Conservation (phyloP, 2,888 invertebrate species). For the Calameuta filiformis region DNA sequence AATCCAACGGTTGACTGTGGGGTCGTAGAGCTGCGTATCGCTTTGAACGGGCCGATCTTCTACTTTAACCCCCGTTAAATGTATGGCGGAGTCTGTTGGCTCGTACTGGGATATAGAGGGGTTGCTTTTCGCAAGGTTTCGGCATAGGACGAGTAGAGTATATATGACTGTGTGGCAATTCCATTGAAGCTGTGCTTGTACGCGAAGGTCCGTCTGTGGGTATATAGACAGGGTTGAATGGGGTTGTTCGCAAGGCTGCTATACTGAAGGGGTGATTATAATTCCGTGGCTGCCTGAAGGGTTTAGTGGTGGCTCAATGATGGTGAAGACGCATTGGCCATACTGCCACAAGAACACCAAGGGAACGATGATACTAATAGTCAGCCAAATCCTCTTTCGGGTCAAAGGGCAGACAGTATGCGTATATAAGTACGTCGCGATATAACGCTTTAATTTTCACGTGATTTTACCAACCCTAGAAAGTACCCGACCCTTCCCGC, state of each 20-base stretch:
- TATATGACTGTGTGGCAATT: not conserved
- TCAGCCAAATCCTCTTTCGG: constrained; percentile 29
- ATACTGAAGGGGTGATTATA: constrained; percentile 36
- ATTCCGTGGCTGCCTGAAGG: constrained; percentile 23
- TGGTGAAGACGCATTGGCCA: not conserved
- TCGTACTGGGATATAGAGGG: constrained; percentile 10
- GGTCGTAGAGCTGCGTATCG: constrained; percentile 34
- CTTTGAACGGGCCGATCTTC: constrained; percentile 41
- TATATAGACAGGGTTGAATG: not conserved
- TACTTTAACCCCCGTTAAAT: constrained; percentile 35
- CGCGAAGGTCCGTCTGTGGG: not conserved
- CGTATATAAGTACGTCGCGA: not conserved
- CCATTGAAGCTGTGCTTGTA: not conserved
- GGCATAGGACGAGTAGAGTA: not conserved
- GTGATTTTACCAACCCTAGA: not conserved
- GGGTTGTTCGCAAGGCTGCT: not conserved
- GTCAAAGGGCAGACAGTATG: constrained; percentile 4
- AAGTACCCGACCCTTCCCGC: not conserved
- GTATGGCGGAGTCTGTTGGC: constrained; percentile 25
- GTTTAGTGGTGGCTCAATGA: not conserved
- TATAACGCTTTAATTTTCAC: not conserved
- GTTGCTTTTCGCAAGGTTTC: constrained; percentile 10
- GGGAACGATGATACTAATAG: constrained; percentile 45
- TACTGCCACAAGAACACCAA: constrained; percentile 10
- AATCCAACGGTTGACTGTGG: constrained; percentile 39